Base-by-base conservation (phyloP, 2,888 invertebrate genomes). In the Agrochola circellaris region DNA sequence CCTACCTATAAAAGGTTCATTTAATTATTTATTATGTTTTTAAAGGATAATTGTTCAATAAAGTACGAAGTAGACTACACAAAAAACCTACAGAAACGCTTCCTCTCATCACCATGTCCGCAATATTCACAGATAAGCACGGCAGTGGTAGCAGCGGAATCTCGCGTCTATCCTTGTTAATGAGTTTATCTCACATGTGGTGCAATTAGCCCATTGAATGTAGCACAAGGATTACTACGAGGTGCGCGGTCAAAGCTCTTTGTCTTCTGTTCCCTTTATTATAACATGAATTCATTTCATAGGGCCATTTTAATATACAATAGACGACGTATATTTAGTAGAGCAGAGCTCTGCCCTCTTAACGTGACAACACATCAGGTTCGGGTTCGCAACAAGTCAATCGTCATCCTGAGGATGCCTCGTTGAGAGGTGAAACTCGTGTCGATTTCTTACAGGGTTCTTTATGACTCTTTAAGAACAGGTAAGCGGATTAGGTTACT, bases 101-200 rank as follows among this genome's bases (percentile, higher is more conserved):
- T 3, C 20, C 84, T 82, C 88, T 74, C 77, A 30, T 88, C 78
- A 83, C 66, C 78, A 62, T 60, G 72, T 84, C 45, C 86, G 58
- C 51, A 68, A 15, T 82, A 80, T 85, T 54, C 85, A 82, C 92
- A 94, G 96, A 96, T 96, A 96, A 96, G 95, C 94, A 89, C 90
- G 89, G 89, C 92, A 93, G 92, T 89, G 92, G 92, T 91, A 93
- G 93, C 91, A 91, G 90, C 92, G 94, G 95, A 95, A 95, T 96
- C 95, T 95, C 95, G 92, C 92, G 94, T 95, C 94, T 95, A 96
- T 96, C 96, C 95, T 96, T 94, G 96, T 94, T 96, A 96, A 96
- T 96, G 95, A 96, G 96, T 95, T 95, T 95, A 96, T 96, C 96
- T 95, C 96, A 95, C 92, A 94, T 94, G 94, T 95, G 90, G 89